phyloP scores from a whole-genome alignment of 2,797 vertebrate genomes.

The Leuciscus waleckii region DNA sequence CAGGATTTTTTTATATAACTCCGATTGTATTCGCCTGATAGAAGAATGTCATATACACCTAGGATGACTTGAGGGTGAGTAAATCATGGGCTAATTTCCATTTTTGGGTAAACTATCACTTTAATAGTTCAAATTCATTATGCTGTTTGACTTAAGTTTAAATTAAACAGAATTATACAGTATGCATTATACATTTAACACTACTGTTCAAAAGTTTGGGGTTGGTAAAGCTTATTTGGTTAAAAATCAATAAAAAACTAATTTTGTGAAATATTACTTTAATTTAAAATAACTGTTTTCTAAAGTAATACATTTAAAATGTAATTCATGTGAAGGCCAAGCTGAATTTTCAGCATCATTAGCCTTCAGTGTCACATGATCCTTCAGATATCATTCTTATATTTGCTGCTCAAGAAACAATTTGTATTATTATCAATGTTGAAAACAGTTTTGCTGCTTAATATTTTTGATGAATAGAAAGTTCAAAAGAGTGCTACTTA shows the following conservation, averaged over 20 bases:
- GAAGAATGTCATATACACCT: too few species aligned
- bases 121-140: too few species aligned
- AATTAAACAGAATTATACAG: constrained; percentile 2
- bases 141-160: not conserved
- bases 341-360: not conserved
- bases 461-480: not conserved
- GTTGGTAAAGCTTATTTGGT: not conserved
- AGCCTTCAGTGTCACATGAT: not conserved
- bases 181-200: not conserved
- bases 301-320: not conserved
- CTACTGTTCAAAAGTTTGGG: not conserved
- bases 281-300: not conserved
- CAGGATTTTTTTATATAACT: too few species aligned
- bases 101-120: too few species aligned
- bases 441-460: too few species aligned
- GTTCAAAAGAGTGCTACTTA: not conserved
- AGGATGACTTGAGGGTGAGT: too few species aligned
- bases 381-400: not conserved
- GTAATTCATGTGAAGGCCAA: not conserved
- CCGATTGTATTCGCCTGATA: too few species aligned
- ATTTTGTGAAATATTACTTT: not conserved
- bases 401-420: not conserved
- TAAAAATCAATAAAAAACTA: not conserved
- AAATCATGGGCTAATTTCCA: too few species aligned
- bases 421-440: not conserved